These are phyloP conservation scores for Idaea biselata DNA, from an alignment of 2,888 invertebrate genomes.

Conservation along the genomic window DNA sequence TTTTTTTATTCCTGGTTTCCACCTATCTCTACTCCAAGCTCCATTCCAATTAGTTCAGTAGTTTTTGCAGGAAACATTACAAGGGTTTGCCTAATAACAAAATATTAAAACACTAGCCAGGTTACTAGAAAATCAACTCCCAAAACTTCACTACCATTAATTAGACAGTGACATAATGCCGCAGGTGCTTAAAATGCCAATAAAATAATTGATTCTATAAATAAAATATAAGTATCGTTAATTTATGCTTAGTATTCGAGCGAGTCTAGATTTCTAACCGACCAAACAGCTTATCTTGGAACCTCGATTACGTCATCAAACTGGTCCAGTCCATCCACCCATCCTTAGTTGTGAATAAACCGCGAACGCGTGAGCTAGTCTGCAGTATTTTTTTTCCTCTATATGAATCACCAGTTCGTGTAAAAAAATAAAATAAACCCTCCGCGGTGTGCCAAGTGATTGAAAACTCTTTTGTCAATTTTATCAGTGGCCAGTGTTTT, in stretches of 20 bases:
- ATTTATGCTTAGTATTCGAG: background rate
- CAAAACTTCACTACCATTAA: no score
- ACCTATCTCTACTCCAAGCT: no score
- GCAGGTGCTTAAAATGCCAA: background rate
- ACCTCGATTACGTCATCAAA: slow-evolving; percentile 8
- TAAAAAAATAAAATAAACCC: background rate
- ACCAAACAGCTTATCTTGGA: background rate
- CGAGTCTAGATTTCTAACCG: background rate
- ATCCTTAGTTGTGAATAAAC: slow-evolving; percentile 20
- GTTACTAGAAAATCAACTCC: no score
- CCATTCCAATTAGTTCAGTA: no score
- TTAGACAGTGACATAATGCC: no score
- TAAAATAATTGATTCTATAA: background rate
- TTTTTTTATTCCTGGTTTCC: no score
- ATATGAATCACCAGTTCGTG: slow-evolving; percentile 13
- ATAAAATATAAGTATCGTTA: background rate
- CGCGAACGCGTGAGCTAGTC: slow-evolving; percentile 18
- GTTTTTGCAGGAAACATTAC: no score
- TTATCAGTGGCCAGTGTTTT: slow-evolving; percentile 17
- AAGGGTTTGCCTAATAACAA: no score
- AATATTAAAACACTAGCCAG: no score
- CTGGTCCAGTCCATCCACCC: slow-evolving; percentile 16
- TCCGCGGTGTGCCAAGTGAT: slow-evolving; percentile 2
- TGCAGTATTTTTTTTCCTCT: slow-evolving; percentile 10
- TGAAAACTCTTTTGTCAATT: slow-evolving; percentile 12